Evolutionary conservation across 2,113 vertebrate genomes (phyloP), one percentile per base, ranked within the genome.

Genomic region (Callipepla californica): DNA sequence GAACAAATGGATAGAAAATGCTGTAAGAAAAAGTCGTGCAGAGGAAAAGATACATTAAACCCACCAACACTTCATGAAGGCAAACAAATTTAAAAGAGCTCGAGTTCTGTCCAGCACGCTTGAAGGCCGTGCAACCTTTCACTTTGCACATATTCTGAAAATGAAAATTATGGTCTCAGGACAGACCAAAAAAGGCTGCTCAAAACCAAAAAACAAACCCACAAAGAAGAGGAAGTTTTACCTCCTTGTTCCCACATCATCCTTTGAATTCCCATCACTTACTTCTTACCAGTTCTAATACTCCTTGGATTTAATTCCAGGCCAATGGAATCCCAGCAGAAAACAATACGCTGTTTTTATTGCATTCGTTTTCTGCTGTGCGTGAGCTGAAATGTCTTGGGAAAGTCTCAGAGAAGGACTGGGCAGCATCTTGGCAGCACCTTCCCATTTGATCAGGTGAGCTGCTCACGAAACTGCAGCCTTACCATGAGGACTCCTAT

Each of bases 321-420:
- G 38, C 5, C 72, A 10, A 5, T 0, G 7, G 2, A 61, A 58
- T 6, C 13, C 22, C 48, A 30, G 36, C 1, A 3, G 42, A 8
- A 3, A 13, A 85, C 44, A 0, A 0, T 30, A 19, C 3, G 0
- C 2, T 2, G 11, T 13, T 47, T 92, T 57, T 20, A 50, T 13
- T 62, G 11, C 6, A 26, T 17, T 76, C 28, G 19, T 20, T 59
- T 14, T 30, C 70, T 34, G 11, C 62, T 32, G 18, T 42, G 66
- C 6, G 14, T 0, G 5, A 92, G 28, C 57, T 65, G 36, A 81
- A 69, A 3, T 73, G 51, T 32, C 30, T 68, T 19, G 0, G 19
- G 32, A 65, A 65, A 81, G 44, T 17, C 32, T 53, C 79, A 32
- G 63, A 28, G 80, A 85, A 45, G 32, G 50, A 79, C n/a, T 59